Percentiles rank a stretch among this genome's conserved stretches.
Conservation (phyloP, 2,113 vertebrate genomes). For the Gavialis gangeticus region DNA sequence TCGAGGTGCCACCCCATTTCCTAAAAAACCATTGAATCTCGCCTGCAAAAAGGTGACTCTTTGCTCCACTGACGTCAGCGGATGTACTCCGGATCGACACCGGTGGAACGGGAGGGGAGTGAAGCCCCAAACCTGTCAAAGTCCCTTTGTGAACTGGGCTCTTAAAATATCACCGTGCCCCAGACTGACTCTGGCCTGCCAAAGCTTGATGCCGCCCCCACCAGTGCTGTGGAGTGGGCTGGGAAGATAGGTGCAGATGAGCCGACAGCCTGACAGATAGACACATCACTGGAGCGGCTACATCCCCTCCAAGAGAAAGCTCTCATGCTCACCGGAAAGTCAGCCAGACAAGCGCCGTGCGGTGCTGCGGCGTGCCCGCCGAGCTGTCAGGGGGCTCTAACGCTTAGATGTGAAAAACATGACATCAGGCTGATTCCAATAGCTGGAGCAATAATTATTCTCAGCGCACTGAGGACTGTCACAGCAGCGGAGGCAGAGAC, state of each 20-base stretch:
- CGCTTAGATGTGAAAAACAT: not conserved
- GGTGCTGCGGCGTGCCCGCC: not conserved
- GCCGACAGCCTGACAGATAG: not conserved
- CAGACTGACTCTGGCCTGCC: not conserved
- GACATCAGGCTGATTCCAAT: not conserved
- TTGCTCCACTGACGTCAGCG: not conserved
- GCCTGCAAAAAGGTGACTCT: not conserved
- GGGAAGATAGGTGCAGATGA: not conserved
- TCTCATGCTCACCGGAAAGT: not conserved
- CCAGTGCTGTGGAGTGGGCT: not conserved
- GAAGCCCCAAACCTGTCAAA: not conserved
- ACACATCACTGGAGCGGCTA: not conserved
- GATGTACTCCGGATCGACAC: not conserved
- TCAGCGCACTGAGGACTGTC: not conserved
- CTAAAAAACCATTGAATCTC: not conserved
- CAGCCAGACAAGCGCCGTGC: not conserved
- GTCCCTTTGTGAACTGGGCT: not conserved
- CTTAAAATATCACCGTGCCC: not conserved
- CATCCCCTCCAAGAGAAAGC: not conserved
- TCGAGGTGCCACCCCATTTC: rapidly evolving
- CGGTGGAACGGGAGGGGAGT: rapidly evolving
- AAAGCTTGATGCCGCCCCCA: rapidly evolving
- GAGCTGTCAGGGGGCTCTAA: not conserved
- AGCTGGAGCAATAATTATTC: not conserved
- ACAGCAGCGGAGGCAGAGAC: conserved; percentile 1